Base-by-base conservation (phyloP, 2,797 vertebrate species). In the Phyllotis vaccarum region DNA sequence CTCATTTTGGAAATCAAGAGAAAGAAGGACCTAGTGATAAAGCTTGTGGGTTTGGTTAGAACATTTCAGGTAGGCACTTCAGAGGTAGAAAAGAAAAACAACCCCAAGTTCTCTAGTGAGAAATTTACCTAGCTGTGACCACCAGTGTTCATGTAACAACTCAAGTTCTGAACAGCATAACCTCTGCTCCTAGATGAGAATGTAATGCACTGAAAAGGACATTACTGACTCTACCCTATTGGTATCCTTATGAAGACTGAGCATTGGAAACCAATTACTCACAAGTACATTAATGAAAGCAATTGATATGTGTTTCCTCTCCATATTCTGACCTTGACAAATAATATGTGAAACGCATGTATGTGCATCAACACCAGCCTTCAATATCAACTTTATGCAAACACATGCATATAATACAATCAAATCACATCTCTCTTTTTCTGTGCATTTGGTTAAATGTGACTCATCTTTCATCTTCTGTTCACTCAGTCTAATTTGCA, bases 191-290 rank as follows among this genome's bases (percentile, higher is more conserved):
- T 91, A 96, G 52, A 95, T n/a, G 34, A 27, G 85, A 54, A 97
- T 60, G n/a, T 12, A 40, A 24, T 68, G 16, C n/a, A 21, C 7
- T 10, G 9, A n/a, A 96, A 97, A 34, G 40, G 80, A 87, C 74
- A 93, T 95, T 96, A 91, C 3, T n/a, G 95, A 27, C 13, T 97
- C 93, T 31, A 76, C 89, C 95, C 29, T 90, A 60, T 12, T 46
- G 92, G 43, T 82, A 37, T 19, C 87, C 2, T 90, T 94, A 95
- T 43, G 46, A 95, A 79, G 60, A 79, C 12, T 7, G 16, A 56
- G 52, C 31, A 49, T 75, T 64, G 56, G 58, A 2, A 46, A 14
- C 6, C n/a, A 52, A 31, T 72, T 31, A 70, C 14, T 70, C 29
- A 31, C 49, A 74, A 75, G 54, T 40, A 3, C 17, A 52, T 54